phyloP scores from a whole-genome alignment of 2,888 invertebrate genomes.

The Xestia rhomboidea region DNA sequence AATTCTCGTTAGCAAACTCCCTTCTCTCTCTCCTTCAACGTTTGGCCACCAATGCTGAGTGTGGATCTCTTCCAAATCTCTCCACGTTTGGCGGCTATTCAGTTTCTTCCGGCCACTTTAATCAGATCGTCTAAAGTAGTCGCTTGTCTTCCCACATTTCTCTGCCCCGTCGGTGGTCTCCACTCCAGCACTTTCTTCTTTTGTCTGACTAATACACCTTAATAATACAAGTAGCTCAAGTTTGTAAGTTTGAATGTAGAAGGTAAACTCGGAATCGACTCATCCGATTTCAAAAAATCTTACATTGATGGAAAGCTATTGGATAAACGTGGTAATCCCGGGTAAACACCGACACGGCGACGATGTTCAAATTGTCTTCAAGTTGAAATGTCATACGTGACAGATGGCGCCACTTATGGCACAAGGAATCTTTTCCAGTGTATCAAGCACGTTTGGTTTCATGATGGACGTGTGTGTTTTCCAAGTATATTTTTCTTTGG shows the following conservation, averaged over 20 bases:
- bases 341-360: not conserved
- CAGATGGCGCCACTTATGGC: slow-evolving; percentile 34
- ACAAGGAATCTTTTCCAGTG: not conserved
- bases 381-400: slow-evolving; percentile 17
- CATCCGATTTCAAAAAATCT: not conserved
- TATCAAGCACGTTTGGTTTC: slow-evolving; percentile 10
- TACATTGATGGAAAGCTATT: not conserved
- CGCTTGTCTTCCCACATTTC: too few species aligned
- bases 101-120: too few species aligned
- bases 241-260: not conserved
- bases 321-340: not conserved
- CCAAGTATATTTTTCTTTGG: not conserved
- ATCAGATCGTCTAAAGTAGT: too few species aligned
- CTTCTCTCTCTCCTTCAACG: too few species aligned
- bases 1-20: too few species aligned
- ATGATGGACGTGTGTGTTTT: slow-evolving; percentile 2
- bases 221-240: not conserved
- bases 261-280: not conserved
- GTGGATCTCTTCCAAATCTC: too few species aligned
- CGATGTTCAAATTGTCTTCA: not conserved
- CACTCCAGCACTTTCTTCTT: too few species aligned
- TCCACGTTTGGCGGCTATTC: too few species aligned
- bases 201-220: not conserved
- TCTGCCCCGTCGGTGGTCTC: too few species aligned
- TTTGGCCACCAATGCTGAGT: too few species aligned